phyloP scores from a whole-genome alignment of 2,888 invertebrate species.

The Epistrophella euchroma region DNA sequence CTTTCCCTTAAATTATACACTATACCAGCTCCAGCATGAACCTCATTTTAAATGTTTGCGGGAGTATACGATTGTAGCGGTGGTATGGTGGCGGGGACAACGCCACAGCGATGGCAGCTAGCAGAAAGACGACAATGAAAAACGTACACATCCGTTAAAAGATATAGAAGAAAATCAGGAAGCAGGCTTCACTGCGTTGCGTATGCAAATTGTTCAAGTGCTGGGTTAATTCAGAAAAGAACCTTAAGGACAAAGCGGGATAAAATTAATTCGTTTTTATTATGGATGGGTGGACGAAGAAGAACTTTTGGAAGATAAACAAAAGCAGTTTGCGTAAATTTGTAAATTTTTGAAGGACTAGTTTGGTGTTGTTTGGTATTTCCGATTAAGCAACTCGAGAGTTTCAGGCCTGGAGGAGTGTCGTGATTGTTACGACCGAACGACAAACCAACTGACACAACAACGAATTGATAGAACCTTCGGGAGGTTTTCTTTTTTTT shows the following conservation, averaged over 20 bases:
- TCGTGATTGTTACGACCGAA: constrained; percentile 1
- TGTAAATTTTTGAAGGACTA: constrained; percentile 44
- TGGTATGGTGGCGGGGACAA: neutral
- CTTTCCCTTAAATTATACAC: constrained; percentile 19
- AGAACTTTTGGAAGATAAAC: neutral
- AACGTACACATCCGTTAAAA: constrained; percentile 51
- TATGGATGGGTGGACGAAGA: constrained; percentile 38
- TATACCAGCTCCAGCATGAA: constrained; percentile 29
- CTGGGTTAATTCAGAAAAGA: constrained; percentile 57
- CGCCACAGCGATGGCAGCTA: no score
- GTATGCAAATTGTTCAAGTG: constrained; percentile 68
- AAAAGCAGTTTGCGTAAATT: constrained; percentile 27
- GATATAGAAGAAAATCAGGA: constrained; percentile 59
- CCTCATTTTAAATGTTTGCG: constrained; percentile 62
- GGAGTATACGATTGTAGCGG: neutral
- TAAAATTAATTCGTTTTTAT: constrained; percentile 69
- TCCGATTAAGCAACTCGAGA: constrained; percentile 29
- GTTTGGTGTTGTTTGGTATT: constrained; percentile 50
- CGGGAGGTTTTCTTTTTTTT: constrained; percentile 14
- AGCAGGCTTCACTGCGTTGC: constrained; percentile 42
- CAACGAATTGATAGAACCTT: constrained; percentile 49
- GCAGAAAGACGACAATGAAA: constrained; percentile 13
- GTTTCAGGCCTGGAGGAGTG: neutral
- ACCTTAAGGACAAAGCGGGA: constrained; percentile 8
- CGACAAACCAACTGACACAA: neutral